Evolutionary conservation across 2,797 vertebrate genomes (phyloP), one percentile per base, ranked within the genome.

Genomic region (Alcedo quadribrachys): DNA sequence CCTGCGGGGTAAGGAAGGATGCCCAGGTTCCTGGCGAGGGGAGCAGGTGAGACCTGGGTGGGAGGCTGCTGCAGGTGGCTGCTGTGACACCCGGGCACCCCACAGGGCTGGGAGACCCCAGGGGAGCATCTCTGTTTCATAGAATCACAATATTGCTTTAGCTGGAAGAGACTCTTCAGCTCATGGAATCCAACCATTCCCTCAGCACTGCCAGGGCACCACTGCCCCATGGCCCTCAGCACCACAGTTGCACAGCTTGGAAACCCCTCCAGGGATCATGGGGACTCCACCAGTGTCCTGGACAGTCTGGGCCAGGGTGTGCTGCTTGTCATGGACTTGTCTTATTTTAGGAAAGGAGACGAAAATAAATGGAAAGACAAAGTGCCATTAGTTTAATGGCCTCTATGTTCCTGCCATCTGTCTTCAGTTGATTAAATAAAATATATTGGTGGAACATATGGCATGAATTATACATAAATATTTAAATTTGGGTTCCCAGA

Each of bases 341-440:
- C 89, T 93, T 83, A 70, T 88, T 87, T 85, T 71, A 73, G 66
- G 89, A 63, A 91, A 96, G 83, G 85, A 96, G 91, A 70, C 1
- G 25, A 93, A 91, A 96, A 97, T 95, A 96, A 97, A 96, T 80
- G 86, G 85, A 53, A 95, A 97, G 93, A 96, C 96, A 81, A 96
- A 95, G 93, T 85, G 93, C 92, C 93, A 97, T 97, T 97, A 95
- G 92, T 97, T 97, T 97, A 97, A 97, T 95, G 95, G 96, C 94
- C 97, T 96, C 96, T 94, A 68, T 91, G 96, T 94, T 96, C 94
- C 95, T 65, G 93, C 97, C 97, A 98, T 98, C 97, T 98, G 97
- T 95, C 95, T 93, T 91, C 94, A 83, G 93, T 94, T 97, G 97
- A 97, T 97, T 97, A 97, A 97, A 97, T 97, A 94, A 97, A 97